Evolutionary conservation across 2,888 invertebrate genomes (phyloP).

Genomic region (Syritta pipiens): DNA sequence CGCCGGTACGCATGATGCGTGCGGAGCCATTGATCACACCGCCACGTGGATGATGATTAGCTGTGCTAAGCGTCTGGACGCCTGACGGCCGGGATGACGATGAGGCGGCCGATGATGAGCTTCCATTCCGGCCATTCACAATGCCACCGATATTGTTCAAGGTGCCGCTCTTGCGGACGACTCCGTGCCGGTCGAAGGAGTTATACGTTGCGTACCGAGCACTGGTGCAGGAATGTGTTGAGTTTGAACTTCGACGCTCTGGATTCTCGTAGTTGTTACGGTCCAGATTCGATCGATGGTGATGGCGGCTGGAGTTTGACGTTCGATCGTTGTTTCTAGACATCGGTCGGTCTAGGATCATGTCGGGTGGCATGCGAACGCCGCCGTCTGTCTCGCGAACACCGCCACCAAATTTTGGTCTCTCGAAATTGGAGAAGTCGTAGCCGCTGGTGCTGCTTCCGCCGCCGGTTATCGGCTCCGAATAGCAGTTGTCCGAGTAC

Average conservation of each 20-base stretch:
- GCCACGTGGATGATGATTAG: slow-evolving; percentile 67
- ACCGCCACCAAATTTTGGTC: slow-evolving; percentile 80
- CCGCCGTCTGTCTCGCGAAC: slow-evolving; percentile 32
- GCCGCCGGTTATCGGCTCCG: slow-evolving; percentile 75
- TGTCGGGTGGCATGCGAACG: slow-evolving; percentile 40
- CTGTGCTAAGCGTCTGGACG: slow-evolving; percentile 71
- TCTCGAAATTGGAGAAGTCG: slow-evolving; percentile 83
- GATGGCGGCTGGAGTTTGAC: slow-evolving; percentile 51
- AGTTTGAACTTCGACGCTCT: slow-evolving; percentile 77
- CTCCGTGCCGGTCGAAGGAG: slow-evolving; percentile 76
- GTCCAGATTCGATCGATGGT: slow-evolving; percentile 71
- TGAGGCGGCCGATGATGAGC: slow-evolving; percentile 68
- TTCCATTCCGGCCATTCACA: slow-evolving; percentile 65
- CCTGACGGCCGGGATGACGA: slow-evolving; percentile 70
- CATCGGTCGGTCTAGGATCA: slow-evolving; percentile 51
- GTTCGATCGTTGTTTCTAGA: slow-evolving; percentile 59
- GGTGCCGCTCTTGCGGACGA: slow-evolving; percentile 78
- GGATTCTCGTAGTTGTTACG: slow-evolving; percentile 74
- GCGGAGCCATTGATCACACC: slow-evolving; percentile 61
- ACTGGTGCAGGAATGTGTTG: slow-evolving; percentile 76
- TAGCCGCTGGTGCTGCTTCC: slow-evolving; percentile 75
- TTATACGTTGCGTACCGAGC: slow-evolving; percentile 75
- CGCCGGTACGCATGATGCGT: slow-evolving; percentile 60
- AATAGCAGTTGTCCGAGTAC: slow-evolving; percentile 77
- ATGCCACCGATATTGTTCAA: slow-evolving; percentile 75